phyloP scores from a whole-genome alignment of 1,140 invertebrate genomes.

The Lordiphosa clarofinis region DNA sequence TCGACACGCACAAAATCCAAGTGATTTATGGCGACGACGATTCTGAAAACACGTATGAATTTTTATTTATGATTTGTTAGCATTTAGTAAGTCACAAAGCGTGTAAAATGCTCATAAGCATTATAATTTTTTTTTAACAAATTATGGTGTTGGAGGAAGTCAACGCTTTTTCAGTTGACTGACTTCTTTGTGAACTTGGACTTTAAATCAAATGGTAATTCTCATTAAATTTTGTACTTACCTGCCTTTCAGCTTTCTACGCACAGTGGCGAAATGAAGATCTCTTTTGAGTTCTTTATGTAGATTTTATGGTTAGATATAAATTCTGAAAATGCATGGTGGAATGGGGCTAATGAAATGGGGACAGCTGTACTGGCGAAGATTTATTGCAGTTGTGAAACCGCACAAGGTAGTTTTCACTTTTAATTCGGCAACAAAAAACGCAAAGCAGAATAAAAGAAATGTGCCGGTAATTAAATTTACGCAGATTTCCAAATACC shows the following conservation, averaged over 20 bases:
- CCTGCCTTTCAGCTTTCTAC: slow-evolving; percentile 46
- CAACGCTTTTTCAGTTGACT: slow-evolving; percentile 55
- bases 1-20: slow-evolving; percentile 48
- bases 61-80: slow-evolving; percentile 63
- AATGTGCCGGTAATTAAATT: slow-evolving; percentile 40
- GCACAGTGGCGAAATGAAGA: slow-evolving; percentile 40
- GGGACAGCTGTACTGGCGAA: slow-evolving; percentile 34
- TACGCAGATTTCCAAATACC: slow-evolving; percentile 36
- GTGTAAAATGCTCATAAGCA: slow-evolving; percentile 50
- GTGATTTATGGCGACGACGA: slow-evolving; percentile 54
- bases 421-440: slow-evolving; percentile 32
- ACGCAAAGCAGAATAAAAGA: slow-evolving; percentile 19
- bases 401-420: slow-evolving; percentile 50
- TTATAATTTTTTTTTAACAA: slow-evolving; percentile 36
- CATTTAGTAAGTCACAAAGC: slow-evolving; percentile 60
- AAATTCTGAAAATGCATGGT: slow-evolving; percentile 33
- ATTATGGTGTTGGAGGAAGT: slow-evolving; percentile 48
- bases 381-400: slow-evolving; percentile 66
- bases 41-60: slow-evolving; percentile 24
- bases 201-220: slow-evolving; percentile 10
- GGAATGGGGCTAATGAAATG: slow-evolving; percentile 65
- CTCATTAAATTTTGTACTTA: not conserved
- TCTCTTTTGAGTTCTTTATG: slow-evolving; percentile 18
- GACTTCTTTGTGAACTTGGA: slow-evolving; percentile 55
- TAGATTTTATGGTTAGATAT: slow-evolving; percentile 50